A percentile compares a stretch with the other conserved stretches of the same genome.
Conservation (phyloP, 2,113 vertebrate species). For the Lophius piscatorius region DNA sequence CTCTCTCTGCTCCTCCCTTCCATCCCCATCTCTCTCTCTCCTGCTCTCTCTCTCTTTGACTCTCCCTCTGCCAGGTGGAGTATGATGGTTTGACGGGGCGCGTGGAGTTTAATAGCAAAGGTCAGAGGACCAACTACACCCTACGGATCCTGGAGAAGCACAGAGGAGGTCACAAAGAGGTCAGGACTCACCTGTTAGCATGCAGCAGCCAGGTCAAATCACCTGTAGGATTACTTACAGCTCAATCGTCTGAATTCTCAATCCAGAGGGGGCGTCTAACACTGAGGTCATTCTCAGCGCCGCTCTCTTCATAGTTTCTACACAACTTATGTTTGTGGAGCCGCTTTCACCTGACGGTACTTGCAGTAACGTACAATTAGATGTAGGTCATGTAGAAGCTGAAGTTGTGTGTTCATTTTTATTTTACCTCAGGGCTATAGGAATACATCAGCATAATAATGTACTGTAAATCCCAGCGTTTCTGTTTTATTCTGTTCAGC, state of each 20-base stretch:
- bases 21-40: slow-evolving; percentile 11
- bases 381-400: slow-evolving; percentile 11
- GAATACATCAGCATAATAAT: slow-evolving; percentile 1
- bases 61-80: slow-evolving; percentile 84
- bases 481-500: no score
- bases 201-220: slow-evolving; percentile 33
- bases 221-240: slow-evolving; percentile 42
- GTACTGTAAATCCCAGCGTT: no score
- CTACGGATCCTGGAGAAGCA: slow-evolving; percentile 91
- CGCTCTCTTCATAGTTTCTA: slow-evolving; percentile 6
- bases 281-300: slow-evolving; percentile 36
- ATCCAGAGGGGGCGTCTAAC: slow-evolving; percentile 37
- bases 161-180: slow-evolving; percentile 89
- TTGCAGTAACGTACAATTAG: slow-evolving; percentile 5
- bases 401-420: slow-evolving; percentile 7
- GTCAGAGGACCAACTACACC: slow-evolving; percentile 94
- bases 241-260: slow-evolving; percentile 44
- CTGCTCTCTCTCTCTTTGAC: neutral
- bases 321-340: slow-evolving; percentile 17
- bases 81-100: slow-evolving; percentile 91
- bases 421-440: slow-evolving; percentile 7
- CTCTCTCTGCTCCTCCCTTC: slow-evolving; percentile 7
- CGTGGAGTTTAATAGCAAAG: slow-evolving; percentile 96
- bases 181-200: slow-evolving; percentile 67
- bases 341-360: slow-evolving; percentile 6